Evolutionary conservation across 2,113 vertebrate genomes (phyloP).

Genomic region (Cichladusa arquata): DNA sequence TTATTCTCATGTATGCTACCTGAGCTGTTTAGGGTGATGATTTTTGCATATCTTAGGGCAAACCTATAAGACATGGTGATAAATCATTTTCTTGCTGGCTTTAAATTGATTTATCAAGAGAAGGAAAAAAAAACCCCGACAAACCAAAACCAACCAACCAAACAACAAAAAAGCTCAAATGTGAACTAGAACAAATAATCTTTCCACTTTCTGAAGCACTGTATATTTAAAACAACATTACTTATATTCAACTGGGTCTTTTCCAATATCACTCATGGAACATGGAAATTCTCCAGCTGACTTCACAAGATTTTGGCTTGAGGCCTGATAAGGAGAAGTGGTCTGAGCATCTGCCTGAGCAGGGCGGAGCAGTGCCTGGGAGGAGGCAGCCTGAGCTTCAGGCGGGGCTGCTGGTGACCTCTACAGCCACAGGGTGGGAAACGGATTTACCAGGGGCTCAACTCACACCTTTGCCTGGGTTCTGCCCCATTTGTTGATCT

Average conservation of each 20-base stretch:
- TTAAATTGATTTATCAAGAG: background rate
- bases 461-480: background rate
- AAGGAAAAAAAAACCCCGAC: background rate
- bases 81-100: background rate
- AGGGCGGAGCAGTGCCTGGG: background rate
- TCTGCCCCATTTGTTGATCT: background rate
- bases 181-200: background rate
- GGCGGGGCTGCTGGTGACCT: background rate
- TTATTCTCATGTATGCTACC: background rate
- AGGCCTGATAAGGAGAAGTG: background rate
- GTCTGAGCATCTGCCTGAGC: background rate
- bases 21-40: background rate
- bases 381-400: background rate
- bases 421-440: background rate
- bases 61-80: background rate
- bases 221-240: constrained; percentile 14
- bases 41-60: background rate
- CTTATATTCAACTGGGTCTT: constrained; percentile 19
- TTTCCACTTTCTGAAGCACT: background rate
- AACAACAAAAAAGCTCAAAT: background rate
- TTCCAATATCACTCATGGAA: constrained; percentile 43
- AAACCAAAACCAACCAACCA: background rate
- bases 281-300: constrained; percentile 33
- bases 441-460: background rate
- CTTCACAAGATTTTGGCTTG: constrained; percentile 40